Evolutionary conservation across 2,888 invertebrate species (phyloP).

Genomic region (Andricus curvator): DNA sequence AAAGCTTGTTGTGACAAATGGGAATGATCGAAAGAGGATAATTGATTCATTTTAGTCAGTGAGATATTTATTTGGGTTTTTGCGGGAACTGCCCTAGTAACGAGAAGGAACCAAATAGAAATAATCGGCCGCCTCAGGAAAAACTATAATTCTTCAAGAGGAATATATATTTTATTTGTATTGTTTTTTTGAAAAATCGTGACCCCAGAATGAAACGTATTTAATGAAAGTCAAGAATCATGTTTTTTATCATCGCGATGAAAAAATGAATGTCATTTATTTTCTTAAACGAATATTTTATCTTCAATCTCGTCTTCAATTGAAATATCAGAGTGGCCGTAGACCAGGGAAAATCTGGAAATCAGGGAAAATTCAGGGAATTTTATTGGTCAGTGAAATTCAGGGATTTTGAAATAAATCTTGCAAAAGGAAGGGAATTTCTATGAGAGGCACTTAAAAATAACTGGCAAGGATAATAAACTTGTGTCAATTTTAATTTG

Average conservation of each 20-base stretch:
- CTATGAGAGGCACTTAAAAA: no score
- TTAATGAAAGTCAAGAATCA: not conserved
- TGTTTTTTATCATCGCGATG: not conserved
- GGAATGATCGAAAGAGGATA: not conserved
- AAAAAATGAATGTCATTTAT: not conserved
- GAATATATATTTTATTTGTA: not conserved
- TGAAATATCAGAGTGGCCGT: no score
- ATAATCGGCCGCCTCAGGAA: not conserved
- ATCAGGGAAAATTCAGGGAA: no score
- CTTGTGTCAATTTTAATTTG: no score
- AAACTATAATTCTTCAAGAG: not conserved
- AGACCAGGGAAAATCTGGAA: no score
- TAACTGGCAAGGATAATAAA: no score
- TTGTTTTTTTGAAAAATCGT: not conserved
- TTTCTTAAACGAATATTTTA: not conserved
- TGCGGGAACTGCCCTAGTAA: not conserved
- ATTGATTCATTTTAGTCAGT: conserved; percentile 19
- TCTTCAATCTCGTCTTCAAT: not conserved
- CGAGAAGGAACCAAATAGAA: not conserved
- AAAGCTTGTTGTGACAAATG: conserved; percentile 21
- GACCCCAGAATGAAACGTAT: not conserved
- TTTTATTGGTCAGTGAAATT: no score
- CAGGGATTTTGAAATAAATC: no score
- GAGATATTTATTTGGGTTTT: not conserved
- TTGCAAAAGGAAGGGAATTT: no score